Percentiles rank a stretch among this genome's conserved stretches.
Conservation (phyloP, 2,888 invertebrate genomes). For the Phalera bucephala region DNA sequence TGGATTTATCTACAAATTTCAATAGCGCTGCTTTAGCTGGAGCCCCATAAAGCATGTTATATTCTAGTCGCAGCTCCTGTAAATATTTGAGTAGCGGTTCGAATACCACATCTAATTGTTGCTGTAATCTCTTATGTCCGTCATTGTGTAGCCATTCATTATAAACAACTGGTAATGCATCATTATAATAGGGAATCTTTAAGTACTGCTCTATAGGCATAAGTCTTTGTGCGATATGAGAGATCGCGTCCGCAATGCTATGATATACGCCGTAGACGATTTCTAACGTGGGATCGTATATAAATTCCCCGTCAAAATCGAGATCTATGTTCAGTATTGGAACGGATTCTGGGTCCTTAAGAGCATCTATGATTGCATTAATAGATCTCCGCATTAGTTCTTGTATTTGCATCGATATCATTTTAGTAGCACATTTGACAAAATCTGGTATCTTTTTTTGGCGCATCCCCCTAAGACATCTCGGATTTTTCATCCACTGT, state of each 20-base stretch:
- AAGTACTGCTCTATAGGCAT: slow-evolving; percentile 82
- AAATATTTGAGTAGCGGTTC: slow-evolving; percentile 82
- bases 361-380: slow-evolving; percentile 81
- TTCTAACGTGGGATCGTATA: slow-evolving; percentile 83
- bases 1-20: slow-evolving; percentile 72
- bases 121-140: slow-evolving; percentile 75
- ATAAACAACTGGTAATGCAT: slow-evolving; percentile 81
- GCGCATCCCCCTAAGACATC: slow-evolving; percentile 67
- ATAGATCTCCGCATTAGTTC: slow-evolving; percentile 87
- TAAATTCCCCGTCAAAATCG: slow-evolving; percentile 78
- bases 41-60: slow-evolving; percentile 80
- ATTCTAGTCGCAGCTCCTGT: slow-evolving; percentile 75
- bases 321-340: slow-evolving; percentile 85
- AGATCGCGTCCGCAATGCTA: slow-evolving; percentile 81
- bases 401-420: slow-evolving; percentile 84
- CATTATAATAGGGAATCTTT: slow-evolving; percentile 60
- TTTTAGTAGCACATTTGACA: slow-evolving; percentile 69
- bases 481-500: slow-evolving; percentile 75
- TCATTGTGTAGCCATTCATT: slow-evolving; percentile 82
- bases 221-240: slow-evolving; percentile 81
- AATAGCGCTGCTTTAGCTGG: slow-evolving; percentile 71
- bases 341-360: slow-evolving; percentile 77
- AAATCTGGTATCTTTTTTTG: slow-evolving; percentile 61
- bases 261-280: slow-evolving; percentile 83
- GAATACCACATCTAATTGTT: slow-evolving; percentile 79